These are phyloP conservation scores for Drosophila pseudoananassae DNA, from an alignment of 1,140 invertebrate species.

Conservation along the genomic window DNA sequence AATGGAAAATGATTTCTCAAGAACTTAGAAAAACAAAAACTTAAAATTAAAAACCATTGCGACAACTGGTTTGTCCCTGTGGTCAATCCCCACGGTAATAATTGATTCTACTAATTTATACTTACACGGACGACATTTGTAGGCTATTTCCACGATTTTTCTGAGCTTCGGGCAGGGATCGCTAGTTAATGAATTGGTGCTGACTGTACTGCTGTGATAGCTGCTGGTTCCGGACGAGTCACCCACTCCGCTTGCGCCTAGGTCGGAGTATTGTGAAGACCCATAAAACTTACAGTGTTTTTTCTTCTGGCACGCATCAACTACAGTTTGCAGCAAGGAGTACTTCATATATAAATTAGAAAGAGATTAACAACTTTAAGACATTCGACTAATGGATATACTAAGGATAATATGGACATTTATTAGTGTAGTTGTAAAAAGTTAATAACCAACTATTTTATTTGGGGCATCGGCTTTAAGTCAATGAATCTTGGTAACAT, in stretches of 20 bases:
- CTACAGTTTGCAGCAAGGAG: conserved; percentile 95
- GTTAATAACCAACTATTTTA: too few relatives aligned
- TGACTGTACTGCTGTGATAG: conserved; percentile 78
- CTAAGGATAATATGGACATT: too few relatives aligned
- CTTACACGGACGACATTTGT: conserved; percentile 98
- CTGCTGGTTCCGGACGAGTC: conserved; percentile 75
- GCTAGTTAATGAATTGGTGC: conserved; percentile 67
- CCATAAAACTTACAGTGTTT: conserved; percentile 94
- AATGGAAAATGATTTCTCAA: too few relatives aligned
- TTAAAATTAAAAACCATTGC: too few relatives aligned
- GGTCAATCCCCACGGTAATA: too few relatives aligned
- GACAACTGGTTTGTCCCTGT: too few relatives aligned
- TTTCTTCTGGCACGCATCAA: conserved; percentile 96
- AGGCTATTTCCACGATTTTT: conserved; percentile 96
- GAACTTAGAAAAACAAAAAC: too few relatives aligned
- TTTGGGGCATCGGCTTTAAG: too few relatives aligned
- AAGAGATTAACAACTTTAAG: neutral
- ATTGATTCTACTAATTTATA: conserved; percentile 72
- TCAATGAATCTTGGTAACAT: too few relatives aligned
- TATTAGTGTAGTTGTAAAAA: too few relatives aligned
- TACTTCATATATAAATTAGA: conserved; percentile 87
- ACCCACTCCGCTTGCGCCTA: conserved; percentile 82
- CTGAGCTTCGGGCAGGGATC: conserved; percentile 94
- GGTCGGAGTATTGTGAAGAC: conserved; percentile 90
- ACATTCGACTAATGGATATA: too few relatives aligned